Evolutionary conservation across 2,888 invertebrate species (phyloP).

Genomic region (Apamea sordens): DNA sequence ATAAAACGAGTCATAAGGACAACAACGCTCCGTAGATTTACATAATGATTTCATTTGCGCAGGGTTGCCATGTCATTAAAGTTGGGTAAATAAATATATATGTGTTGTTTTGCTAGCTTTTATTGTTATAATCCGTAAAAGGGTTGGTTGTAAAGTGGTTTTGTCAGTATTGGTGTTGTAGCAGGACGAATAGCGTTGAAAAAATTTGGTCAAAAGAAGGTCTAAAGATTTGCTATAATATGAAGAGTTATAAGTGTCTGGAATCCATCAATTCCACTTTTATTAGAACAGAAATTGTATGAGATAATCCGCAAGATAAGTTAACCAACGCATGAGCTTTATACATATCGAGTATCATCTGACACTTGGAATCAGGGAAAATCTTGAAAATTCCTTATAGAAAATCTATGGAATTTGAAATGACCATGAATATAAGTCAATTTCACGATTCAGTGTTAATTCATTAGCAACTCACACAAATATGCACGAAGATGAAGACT

Average conservation of each 20-base stretch:
- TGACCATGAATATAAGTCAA: background rate
- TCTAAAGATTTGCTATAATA: too few relatives aligned
- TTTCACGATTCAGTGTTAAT: slow-evolving; percentile 3
- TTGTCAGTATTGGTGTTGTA: background rate
- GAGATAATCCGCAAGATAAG: background rate
- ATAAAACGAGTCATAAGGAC: slow-evolving; percentile 52
- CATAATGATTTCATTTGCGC: slow-evolving; percentile 66
- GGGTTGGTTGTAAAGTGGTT: background rate
- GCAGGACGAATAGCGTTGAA: background rate
- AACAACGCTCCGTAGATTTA: slow-evolving; percentile 53
- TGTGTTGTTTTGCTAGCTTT: slow-evolving; percentile 30
- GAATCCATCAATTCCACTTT: too few relatives aligned
- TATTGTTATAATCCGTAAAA: slow-evolving; percentile 10
- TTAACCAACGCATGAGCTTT: background rate
- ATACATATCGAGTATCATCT: background rate
- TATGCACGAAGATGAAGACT: background rate
- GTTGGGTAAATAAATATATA: slow-evolving; percentile 30
- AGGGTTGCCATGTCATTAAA: slow-evolving; percentile 45
- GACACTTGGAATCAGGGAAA: background rate
- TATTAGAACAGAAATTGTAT: background rate
- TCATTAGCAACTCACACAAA: background rate
- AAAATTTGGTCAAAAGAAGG: background rate
- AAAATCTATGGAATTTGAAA: too few relatives aligned
- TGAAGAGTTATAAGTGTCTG: too few relatives aligned
- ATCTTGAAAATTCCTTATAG: background rate